Evolutionary conservation across 2,797 vertebrate genomes (phyloP), one percentile per base, ranked within the genome.

Genomic region (Siniperca undulata): DNA sequence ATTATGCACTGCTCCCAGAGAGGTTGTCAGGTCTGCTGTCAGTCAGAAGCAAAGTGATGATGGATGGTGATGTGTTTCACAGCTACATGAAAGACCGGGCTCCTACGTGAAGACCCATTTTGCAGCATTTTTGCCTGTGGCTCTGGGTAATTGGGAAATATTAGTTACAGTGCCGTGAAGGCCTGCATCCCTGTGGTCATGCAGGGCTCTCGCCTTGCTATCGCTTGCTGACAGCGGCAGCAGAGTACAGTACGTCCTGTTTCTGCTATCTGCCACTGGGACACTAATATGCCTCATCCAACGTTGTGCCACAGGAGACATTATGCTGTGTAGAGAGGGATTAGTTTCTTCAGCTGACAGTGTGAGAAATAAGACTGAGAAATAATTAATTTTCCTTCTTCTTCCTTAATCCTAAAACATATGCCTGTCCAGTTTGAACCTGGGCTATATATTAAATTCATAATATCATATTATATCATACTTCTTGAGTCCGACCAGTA

Each of bases 141-240:
- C 83, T 84, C 53, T 4, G 80, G 81, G 67, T 91, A 91, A 94
- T 90, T 87, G 86, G 70, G 77, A 84, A 66, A 86, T 86, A 89
- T 92, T 87, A 89, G 89, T 89, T 72, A 71, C 74, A 77, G 85
- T 68, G 69, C 38, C 72, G 82, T 81, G 78, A 80, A 88, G 83
- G 76, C 83, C 69, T 22, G 60, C 76, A 53, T 72, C 78, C 81
- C 80, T 3, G 60, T 58, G 81, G 90, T 83, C 91, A 74, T 73
- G 80, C 80, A 34, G 83, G 13, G 61, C 67, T 48, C 74, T 73
- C 55, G 24, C 50, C 68, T 62, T 7, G 70, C 84, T 84, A 82
- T 90, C 75, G 34, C 71, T 78, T 36, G 36, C 87, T 44, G 74
- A 83, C 87, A 83, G 86, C 22, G 34, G 80, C 52, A 30, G 82